Evolutionary conservation across 2,888 invertebrate genomes (phyloP).

Genomic region (Megaustenia siamemsis): DNA sequence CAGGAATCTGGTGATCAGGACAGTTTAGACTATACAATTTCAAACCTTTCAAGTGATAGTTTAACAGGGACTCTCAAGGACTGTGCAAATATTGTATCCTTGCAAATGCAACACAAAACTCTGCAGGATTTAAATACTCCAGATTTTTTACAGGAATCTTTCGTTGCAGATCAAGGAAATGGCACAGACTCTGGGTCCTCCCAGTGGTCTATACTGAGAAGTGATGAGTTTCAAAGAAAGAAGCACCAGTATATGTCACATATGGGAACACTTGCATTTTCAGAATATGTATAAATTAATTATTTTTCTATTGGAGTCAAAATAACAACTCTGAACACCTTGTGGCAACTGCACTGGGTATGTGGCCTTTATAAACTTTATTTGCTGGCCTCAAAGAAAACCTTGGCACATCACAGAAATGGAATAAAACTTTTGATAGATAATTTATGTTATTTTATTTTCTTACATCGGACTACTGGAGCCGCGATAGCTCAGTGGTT

Average conservation of each 20-base stretch:
- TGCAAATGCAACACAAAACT: background rate
- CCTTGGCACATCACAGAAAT: no score
- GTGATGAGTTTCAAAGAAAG: background rate
- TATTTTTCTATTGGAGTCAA: no score
- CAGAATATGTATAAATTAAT: background rate
- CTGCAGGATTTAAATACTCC: background rate
- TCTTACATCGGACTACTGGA: no score
- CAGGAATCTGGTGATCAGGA: no score
- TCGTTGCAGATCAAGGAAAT: no score
- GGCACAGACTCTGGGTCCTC: background rate
- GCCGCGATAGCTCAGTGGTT: no score
- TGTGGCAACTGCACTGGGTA: no score
- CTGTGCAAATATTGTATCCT: background rate
- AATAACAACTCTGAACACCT: no score
- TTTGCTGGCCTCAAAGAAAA: no score
- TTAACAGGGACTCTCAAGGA: background rate
- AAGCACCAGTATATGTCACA: slow-evolving; percentile 7
- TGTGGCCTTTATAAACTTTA: no score
- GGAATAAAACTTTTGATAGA: no score
- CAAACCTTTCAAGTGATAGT: background rate
- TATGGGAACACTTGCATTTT: background rate
- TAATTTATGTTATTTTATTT: no score
- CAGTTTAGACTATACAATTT: background rate
- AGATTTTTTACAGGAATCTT: background rate
- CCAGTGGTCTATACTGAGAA: background rate